Percentiles rank a stretch among this genome's conserved stretches.
Conservation (phyloP, 2,113 vertebrate species). For the Bombycilla garrulus region DNA sequence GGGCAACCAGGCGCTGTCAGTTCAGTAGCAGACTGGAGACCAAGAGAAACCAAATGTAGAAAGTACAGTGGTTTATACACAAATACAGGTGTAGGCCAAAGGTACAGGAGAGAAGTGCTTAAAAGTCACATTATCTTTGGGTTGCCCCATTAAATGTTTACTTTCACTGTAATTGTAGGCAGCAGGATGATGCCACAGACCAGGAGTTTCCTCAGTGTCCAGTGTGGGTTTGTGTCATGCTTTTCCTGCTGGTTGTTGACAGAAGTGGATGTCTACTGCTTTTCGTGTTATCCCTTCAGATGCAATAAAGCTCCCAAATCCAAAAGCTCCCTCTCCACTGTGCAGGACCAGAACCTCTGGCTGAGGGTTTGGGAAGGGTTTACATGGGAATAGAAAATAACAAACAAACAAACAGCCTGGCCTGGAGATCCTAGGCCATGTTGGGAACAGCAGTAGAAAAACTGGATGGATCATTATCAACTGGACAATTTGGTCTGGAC, state of each 20-base stretch:
- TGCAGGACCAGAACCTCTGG: not conserved
- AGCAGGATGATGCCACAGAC: not conserved
- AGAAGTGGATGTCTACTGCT: not conserved
- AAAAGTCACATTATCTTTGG: not conserved
- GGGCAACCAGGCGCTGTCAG: not conserved
- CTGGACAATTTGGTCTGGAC: not conserved
- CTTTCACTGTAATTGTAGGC: not conserved
- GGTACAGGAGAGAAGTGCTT: not conserved
- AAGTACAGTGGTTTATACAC: not conserved
- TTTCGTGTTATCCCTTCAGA: not conserved
- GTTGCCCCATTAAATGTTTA: not conserved
- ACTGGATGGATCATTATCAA: not conserved
- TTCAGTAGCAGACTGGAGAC: not conserved
- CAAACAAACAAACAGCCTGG: not conserved
- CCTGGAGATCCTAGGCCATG: not conserved
- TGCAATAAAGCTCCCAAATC: not conserved
- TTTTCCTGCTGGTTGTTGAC: not conserved
- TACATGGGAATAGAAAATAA: not conserved
- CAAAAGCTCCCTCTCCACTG: not conserved
- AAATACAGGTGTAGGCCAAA: not conserved
- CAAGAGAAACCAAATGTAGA: not conserved
- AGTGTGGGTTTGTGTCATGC: not conserved
- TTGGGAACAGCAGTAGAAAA: not conserved
- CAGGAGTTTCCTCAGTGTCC: fast-evolving
- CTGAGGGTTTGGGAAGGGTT: not conserved